Base-by-base conservation (phyloP, 2,888 invertebrate species). In the Hyles lineata region DNA sequence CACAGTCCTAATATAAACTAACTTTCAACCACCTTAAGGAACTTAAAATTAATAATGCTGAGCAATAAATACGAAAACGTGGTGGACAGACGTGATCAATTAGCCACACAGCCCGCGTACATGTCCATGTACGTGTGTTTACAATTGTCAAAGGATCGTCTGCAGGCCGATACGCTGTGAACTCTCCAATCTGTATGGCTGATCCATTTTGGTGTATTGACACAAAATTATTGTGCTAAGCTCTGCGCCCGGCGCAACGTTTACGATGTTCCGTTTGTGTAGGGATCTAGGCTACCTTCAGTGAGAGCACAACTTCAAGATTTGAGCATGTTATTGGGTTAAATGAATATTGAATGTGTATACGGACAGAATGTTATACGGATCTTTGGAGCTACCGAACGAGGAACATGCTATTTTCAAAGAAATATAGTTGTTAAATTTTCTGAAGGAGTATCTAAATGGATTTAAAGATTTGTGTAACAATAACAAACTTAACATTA, bases 141-240 rank as follows among this genome's bases (percentile, higher is more conserved):
- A 23, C 50, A 67, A 11, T 50, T 67, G 67, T 67, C 67, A 67
- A 67, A 67, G 67, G 67, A 67, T 50, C 67, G 67, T 67, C 43
- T 21, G 50, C 17, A 50, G 67, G 4, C 9, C 50, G 67, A 50
- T 50, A 15, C 67, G 23, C 21, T 67, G 23, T 43, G 43, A 43
- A 43, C 43, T 23, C n/a, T 50, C 67, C 55, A 50, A 67, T 67
- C 43, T 79, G 76, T 75, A 72, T 78, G 23, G 72, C 76, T 82
- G 81, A 82, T 81, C 81, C 77, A 79, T 78, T 82, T 82, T 79
- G 80, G 72, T 76, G 74, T 80, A 78, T 79, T 82, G 82, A 80
- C 76, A 80, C 76, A 67, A 23, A 67, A 67, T 50, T 67, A 67
- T 67, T 67, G 67, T 67, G 63, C 63, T 43, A 21, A 67, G 79